Evolutionary conservation across 2,888 invertebrate genomes (phyloP).

Genomic region (Tuta absoluta): DNA sequence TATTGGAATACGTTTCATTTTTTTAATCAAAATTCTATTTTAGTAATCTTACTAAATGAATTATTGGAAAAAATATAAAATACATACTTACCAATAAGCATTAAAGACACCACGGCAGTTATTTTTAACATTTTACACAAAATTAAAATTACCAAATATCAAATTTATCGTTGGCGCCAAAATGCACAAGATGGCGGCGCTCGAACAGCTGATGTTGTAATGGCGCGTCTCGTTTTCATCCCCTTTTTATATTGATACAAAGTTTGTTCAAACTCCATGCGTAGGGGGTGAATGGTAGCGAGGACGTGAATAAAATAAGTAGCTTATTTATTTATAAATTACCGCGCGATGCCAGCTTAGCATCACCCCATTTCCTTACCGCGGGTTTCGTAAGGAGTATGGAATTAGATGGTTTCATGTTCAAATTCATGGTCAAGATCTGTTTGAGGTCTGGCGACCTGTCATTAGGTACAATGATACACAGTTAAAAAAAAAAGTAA

Average conservation of each 20-base stretch:
- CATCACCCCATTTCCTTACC: too few species aligned
- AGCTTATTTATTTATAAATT: not conserved
- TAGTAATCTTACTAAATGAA: too few species aligned
- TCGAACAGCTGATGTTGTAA: constrained; percentile 40
- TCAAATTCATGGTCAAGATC: too few species aligned
- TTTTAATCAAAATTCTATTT: not conserved
- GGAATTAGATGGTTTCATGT: too few species aligned
- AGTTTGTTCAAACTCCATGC: constrained; percentile 44
- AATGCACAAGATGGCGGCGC: constrained; percentile 49
- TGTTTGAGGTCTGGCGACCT: too few species aligned
- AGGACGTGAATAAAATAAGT: not conserved
- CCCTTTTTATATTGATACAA: constrained; percentile 59
- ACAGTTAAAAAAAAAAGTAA: too few species aligned
- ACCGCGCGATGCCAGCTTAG: not conserved
- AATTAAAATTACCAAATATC: constrained; percentile 7
- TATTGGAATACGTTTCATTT: not conserved
- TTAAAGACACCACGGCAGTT: constrained; percentile 60
- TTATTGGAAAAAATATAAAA: not conserved
- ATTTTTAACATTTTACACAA: constrained; percentile 61
- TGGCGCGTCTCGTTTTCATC: constrained; percentile 40
- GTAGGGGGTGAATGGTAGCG: not conserved
- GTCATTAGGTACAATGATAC: too few species aligned
- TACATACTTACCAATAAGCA: constrained; percentile 72
- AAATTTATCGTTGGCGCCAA: constrained; percentile 32
- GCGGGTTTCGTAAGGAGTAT: too few species aligned